Evolutionary conservation across 2,797 vertebrate species (phyloP).

Genomic region (Pogoniulus pusillus): DNA sequence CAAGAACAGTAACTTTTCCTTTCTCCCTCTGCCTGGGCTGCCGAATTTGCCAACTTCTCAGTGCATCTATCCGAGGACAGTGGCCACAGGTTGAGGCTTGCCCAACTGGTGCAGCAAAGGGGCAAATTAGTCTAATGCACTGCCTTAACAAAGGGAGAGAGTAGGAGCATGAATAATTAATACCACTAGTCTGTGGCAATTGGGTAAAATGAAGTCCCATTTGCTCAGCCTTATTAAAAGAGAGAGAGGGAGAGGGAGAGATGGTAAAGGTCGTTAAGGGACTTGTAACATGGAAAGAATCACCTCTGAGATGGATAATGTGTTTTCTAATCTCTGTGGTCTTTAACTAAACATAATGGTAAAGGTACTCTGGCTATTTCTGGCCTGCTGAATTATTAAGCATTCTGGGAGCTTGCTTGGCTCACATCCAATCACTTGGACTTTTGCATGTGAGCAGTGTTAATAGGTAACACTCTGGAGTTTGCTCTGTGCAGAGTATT

Average conservation of each 20-base stretch:
- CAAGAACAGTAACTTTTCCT: conserved; percentile 16
- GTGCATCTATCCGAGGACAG: background rate
- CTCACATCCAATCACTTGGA: conserved; percentile 18
- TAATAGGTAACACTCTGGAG: conserved; percentile 24
- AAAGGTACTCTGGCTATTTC: conserved; percentile 70
- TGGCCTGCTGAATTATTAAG: conserved; percentile 76
- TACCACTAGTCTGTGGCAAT: conserved; percentile 73
- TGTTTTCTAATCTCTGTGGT: conserved; percentile 79
- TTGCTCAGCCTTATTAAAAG: conserved; percentile 84
- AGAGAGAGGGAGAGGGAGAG: conserved; percentile 65
- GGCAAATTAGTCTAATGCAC: conserved; percentile 81
- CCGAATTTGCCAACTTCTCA: background rate
- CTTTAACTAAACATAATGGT: conserved; percentile 79
- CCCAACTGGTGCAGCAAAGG: conserved; percentile 58
- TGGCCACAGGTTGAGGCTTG: conserved; percentile 23
- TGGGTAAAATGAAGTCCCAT: conserved; percentile 82
- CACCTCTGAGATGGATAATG: conserved; percentile 74
- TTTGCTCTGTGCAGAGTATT: background rate
- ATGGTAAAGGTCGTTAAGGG: conserved; percentile 79
- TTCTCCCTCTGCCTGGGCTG: conserved; percentile 9
- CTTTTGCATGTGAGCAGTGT: conserved; percentile 37
- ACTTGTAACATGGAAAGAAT: conserved; percentile 74
- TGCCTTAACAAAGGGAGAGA: conserved; percentile 76
- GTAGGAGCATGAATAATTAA: conserved; percentile 80
- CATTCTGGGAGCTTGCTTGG: conserved; percentile 57